phyloP scores from a whole-genome alignment of 2,888 invertebrate species.

The Ornithoptera priamus region DNA sequence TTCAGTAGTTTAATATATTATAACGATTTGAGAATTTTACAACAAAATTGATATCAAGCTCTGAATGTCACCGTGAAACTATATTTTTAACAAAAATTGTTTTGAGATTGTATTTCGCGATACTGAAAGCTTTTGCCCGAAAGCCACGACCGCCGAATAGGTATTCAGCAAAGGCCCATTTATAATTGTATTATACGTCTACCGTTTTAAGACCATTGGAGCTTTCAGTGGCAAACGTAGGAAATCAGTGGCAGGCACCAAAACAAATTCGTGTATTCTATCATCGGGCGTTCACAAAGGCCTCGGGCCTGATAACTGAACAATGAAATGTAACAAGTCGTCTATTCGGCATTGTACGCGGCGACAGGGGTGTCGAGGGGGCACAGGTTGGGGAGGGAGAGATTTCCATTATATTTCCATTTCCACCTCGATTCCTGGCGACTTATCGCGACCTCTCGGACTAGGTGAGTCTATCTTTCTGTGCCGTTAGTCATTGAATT shows the following conservation, averaged over 20 bases:
- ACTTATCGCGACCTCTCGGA: conserved; percentile 76
- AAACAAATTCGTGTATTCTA: conserved; percentile 80
- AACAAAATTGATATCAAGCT: neutral
- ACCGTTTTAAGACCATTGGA: conserved; percentile 60
- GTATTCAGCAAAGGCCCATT: conserved; percentile 46
- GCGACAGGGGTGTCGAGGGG: conserved; percentile 40
- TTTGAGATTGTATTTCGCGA: neutral
- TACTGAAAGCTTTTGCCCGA: conserved; percentile 1
- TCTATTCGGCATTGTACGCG: conserved; percentile 76
- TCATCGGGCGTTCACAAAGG: conserved; percentile 77
- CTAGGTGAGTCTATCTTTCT: conserved; percentile 78
- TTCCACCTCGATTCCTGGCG: conserved; percentile 76
- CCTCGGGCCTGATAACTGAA: conserved; percentile 77
- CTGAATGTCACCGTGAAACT: neutral
- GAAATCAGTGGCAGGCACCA: conserved; percentile 74
- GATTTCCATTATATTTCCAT: conserved; percentile 79
- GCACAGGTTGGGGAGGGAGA: conserved; percentile 45
- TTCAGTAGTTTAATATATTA: no score
- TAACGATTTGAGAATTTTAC: no score
- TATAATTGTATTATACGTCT: conserved; percentile 55
- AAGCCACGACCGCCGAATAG: conserved; percentile 36
- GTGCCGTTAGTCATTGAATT: conserved; percentile 70
- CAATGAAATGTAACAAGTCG: conserved; percentile 81
- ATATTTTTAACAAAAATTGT: neutral
- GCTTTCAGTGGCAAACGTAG: conserved; percentile 69